Base-by-base conservation (phyloP, 2,797 vertebrate genomes). In the Sebastes cheni region DNA sequence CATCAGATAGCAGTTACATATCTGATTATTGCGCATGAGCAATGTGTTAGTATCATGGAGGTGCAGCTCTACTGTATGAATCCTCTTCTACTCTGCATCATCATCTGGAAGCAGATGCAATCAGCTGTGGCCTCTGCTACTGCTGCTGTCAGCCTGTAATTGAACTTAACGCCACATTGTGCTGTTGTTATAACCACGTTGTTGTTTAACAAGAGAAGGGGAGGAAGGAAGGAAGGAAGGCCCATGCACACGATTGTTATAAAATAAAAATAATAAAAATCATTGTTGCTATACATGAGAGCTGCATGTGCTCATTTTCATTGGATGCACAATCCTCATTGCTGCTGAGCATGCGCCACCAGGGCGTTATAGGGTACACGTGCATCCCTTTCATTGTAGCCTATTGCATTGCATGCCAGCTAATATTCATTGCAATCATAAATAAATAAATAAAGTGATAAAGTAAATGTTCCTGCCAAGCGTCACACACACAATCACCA, bases 1-100 rank as follows among this genome's bases (percentile, higher is more conserved):
- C 85, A 93, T 92, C 89, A 89, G 91, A 93, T 94, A 93, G 72
- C 80, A 80, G 76, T 61, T 80, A 84, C 80, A 89, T 89, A 92
- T 93, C 88, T 91, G 92, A 92, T 94, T 88, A 89, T 89, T 90
- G 90, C 85, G 84, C 91, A 88, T 90, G 89, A 80, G 86, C 89
- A 92, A 91, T 92, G 80, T 92, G 86, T 91, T 91, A 73, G 86
- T 74, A 87, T 87, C 85, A 75, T 20, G 72, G 84, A 80, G 81
- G 86, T 84, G 82, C 85, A 84, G 82, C 78, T 80, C 78, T 61
- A 42, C 83, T 73, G 76, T 77, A 67, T 79, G 84, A 67, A 79
- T 86, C 77, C 68, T 46, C 2, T 62, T 81, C 82, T 75, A 16
- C 75, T 89, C 83, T 74, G 77, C 34, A 34, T 34, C 75, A 86